Evolutionary conservation across 2,113 vertebrate species (phyloP), one percentile per base, ranked within the genome.

Genomic region (Mobula hypostoma): DNA sequence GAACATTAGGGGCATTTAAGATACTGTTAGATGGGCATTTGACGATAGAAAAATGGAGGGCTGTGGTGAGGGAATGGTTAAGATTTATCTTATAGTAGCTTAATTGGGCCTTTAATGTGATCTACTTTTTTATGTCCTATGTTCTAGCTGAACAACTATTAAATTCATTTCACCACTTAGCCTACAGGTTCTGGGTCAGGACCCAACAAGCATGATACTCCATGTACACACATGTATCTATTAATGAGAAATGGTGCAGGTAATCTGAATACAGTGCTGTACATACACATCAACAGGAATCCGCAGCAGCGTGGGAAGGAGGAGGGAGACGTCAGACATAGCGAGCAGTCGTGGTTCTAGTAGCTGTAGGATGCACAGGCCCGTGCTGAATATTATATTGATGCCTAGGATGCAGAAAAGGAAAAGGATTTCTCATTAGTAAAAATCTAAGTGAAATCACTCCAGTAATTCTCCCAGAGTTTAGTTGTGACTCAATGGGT

Each of bases 211-310:
- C 68, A 70, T 17, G 2, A 17, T 17, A 15, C 12, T 70, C 68
- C 8, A 11, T 70, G 68, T 70, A 11, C 17, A 17, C 68, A 70
- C 68, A 11, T 14, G 3, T 48, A 48, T 88, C 27, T 66, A 88
- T 58, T 32, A n/a, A 88, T 2, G 29, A 32, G 27, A 12, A 15
- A 32, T 8, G 61, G 83, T 14, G 11, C 32, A 29, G 58, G 27
- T 7, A 88, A 63, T 74, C 36, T 24, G 32, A 92, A 70, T 7
- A 29, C 36, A 40, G 68, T 63, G 12, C 27, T 74, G 36, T 93
- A 96, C 97, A 96, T 94, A 97, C 97, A 97, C 94, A 24, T 97
- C 96, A 8, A 96, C 96, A 94, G 97, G 97, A 0, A 97, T 96
- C 94, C 96, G 95, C n/a, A 97, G 94, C 91, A 97, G 95, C 94